These are phyloP conservation scores for Pollenia labialis DNA, from an alignment of 2,888 invertebrate genomes.

Conservation along the genomic window DNA sequence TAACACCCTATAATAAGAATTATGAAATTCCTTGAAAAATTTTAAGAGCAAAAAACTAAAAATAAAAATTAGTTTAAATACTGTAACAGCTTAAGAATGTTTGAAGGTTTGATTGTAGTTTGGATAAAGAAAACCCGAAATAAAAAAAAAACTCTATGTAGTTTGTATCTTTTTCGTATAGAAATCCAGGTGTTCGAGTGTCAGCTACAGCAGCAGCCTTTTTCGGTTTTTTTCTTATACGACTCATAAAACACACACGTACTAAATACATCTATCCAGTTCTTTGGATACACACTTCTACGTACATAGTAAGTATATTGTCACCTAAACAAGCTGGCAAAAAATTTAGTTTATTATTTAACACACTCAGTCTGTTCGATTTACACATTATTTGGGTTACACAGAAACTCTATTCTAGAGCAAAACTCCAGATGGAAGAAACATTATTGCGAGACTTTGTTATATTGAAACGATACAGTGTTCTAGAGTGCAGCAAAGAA, in stretches of 20 bases:
- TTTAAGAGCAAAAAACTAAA: not conserved
- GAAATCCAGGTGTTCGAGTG: conserved; percentile 71
- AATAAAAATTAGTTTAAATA: conserved; percentile 69
- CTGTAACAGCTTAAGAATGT: conserved; percentile 68
- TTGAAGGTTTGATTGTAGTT: conserved; percentile 68
- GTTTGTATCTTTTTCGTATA: conserved; percentile 45
- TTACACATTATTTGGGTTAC: conserved; percentile 64
- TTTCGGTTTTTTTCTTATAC: conserved; percentile 44
- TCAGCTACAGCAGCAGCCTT: conserved; percentile 60
- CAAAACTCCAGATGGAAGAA: conserved; percentile 19
- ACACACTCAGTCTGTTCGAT: conserved; percentile 28
- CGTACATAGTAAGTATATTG: conserved; percentile 35
- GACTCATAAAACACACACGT: conserved; percentile 34
- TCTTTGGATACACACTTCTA: conserved; percentile 4
- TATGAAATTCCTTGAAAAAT: conserved; percentile 70
- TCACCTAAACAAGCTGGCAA: conserved; percentile 62
- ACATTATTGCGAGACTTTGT: conserved; percentile 18
- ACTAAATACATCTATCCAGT: conserved; percentile 7
- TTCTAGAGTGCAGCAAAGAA: not conserved
- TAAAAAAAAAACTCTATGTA: conserved; percentile 1
- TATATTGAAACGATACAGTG: not conserved
- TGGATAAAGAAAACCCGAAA: conserved; percentile 60
- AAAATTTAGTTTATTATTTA: conserved; percentile 53
- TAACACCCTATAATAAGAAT: conserved; percentile 70
- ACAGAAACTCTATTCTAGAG: conserved; percentile 1